Evolutionary conservation across 1,140 invertebrate genomes (phyloP).

Genomic region (Cydia splendana): DNA sequence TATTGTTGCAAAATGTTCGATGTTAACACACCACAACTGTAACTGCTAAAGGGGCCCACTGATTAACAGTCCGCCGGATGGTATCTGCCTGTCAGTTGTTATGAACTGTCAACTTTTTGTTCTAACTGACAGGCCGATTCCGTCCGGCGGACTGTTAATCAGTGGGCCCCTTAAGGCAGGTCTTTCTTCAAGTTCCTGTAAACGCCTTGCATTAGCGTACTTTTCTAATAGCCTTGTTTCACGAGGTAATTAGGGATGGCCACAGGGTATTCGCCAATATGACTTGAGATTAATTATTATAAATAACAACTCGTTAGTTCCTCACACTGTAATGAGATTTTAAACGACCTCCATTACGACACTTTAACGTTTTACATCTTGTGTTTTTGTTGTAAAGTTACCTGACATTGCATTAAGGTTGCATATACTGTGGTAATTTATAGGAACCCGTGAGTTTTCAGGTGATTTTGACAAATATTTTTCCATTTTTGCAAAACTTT

Average conservation of each 20-base stretch:
- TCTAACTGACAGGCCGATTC: too few relatives aligned
- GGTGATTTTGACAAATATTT: too few relatives aligned
- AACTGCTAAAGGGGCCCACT: too few relatives aligned
- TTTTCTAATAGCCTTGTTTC: constrained; percentile 24
- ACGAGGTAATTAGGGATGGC: constrained; percentile 15
- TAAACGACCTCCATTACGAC: constrained; percentile 22
- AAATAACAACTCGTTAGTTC: constrained; percentile 24
- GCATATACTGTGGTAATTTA: background rate
- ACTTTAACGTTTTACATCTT: constrained; percentile 20
- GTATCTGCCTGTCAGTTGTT: too few relatives aligned
- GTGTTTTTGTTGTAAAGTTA: background rate
- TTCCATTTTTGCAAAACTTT: too few relatives aligned
- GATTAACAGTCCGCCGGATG: too few relatives aligned
- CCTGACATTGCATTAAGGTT: background rate
- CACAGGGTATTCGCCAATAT: constrained; percentile 18
- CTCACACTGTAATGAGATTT: constrained; percentile 25
- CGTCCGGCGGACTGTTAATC: too few relatives aligned
- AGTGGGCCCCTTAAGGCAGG: too few relatives aligned
- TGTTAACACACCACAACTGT: too few relatives aligned
- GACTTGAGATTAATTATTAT: constrained; percentile 26
- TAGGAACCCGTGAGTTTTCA: too few relatives aligned
- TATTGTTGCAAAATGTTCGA: too few relatives aligned
- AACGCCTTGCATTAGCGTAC: background rate
- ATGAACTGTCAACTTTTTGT: too few relatives aligned
- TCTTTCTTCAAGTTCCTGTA: background rate